Evolutionary conservation across 2,888 invertebrate genomes (phyloP).

Genomic region (Acronicta aceris): DNA sequence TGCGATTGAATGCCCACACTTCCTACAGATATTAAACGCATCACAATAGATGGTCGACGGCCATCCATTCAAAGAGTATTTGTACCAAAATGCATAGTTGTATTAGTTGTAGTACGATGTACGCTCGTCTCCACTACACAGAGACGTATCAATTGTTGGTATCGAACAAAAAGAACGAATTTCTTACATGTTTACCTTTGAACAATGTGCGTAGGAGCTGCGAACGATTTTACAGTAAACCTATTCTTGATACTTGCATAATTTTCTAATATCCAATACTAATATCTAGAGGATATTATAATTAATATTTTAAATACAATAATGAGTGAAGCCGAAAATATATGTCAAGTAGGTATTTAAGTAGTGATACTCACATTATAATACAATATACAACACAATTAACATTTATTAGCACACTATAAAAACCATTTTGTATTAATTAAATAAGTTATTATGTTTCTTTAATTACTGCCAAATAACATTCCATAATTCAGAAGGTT

Average conservation of each 20-base stretch:
- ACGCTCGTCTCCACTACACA: constrained; percentile 65
- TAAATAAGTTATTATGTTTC: background rate
- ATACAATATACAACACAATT: constrained; percentile 6
- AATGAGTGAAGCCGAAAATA: too few species aligned
- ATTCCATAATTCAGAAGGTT: background rate
- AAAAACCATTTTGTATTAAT: constrained; percentile 14
- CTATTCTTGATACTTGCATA: constrained; percentile 65
- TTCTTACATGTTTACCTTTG: constrained; percentile 80
- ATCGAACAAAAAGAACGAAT: constrained; percentile 77
- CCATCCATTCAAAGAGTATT: constrained; percentile 72
- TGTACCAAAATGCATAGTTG: constrained; percentile 70
- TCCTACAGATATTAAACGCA: constrained; percentile 75
- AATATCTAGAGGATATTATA: background rate
- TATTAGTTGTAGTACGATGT: constrained; percentile 56
- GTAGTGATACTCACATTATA: constrained; percentile 9
- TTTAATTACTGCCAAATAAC: constrained; percentile 1
- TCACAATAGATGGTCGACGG: constrained; percentile 74
- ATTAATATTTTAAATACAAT: too few species aligned
- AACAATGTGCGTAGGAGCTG: constrained; percentile 80
- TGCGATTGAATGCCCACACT: constrained; percentile 68
- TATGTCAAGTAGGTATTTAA: background rate
- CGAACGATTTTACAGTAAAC: constrained; percentile 59
- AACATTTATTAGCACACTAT: constrained; percentile 30
- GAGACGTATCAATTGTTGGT: constrained; percentile 72
- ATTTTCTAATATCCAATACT: background rate